Conservation (phyloP, 2,888 invertebrate genomes). For the Shargacucullia verbasci region DNA sequence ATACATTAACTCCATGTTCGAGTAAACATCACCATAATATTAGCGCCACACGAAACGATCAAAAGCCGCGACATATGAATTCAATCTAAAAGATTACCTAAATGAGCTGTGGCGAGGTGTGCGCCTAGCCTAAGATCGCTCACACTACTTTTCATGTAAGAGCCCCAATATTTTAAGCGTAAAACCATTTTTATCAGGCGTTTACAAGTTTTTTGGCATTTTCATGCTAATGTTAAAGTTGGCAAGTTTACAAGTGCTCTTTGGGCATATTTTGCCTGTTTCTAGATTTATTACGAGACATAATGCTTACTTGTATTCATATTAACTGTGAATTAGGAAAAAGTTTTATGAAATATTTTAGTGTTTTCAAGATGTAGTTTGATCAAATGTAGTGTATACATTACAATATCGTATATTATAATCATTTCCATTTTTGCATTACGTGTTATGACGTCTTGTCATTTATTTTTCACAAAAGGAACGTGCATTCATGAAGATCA, state of each 20-base stretch:
- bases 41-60: slow-evolving; percentile 16
- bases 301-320: slow-evolving; percentile 42
- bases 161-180: slow-evolving; percentile 30
- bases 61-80: slow-evolving; percentile 10
- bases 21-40: slow-evolving; percentile 11
- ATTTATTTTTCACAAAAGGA: neutral
- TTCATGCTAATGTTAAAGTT: slow-evolving; percentile 54
- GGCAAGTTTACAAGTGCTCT: slow-evolving; percentile 54
- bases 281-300: slow-evolving; percentile 43
- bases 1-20: slow-evolving; percentile 4
- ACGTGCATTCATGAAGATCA: slow-evolving; percentile 1
- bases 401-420: neutral
- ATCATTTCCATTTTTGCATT: neutral
- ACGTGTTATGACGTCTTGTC: neutral
- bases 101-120: slow-evolving; percentile 24
- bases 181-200: slow-evolving; percentile 32
- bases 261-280: slow-evolving; percentile 46
- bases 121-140: slow-evolving; percentile 20
- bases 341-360: slow-evolving; percentile 16
- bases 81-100: slow-evolving; percentile 8
- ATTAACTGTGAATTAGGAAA: slow-evolving; percentile 34
- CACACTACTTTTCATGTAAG: slow-evolving; percentile 23
- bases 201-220: slow-evolving; percentile 50
- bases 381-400: neutral
- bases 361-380: slow-evolving; percentile 1